Percentiles rank a stretch among this genome's conserved stretches.
Evolutionary conservation across 1,140 invertebrate genomes (phyloP).

Genomic region (Euglossa dilemma): DNA sequence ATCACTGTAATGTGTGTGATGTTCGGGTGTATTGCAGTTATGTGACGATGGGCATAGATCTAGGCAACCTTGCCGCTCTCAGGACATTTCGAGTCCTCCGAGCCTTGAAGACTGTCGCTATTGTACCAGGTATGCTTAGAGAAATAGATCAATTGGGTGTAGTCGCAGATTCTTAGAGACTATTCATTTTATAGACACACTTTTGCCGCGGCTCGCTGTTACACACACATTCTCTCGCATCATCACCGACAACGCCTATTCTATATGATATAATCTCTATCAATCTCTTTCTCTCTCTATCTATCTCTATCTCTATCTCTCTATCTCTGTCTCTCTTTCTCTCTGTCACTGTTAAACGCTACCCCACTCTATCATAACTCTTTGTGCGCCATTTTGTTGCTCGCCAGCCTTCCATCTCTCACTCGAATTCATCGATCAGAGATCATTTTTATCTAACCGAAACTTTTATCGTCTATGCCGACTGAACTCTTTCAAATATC

Average conservation of each 20-base stretch:
- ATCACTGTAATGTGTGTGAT: conserved; percentile 83
- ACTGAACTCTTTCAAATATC: neutral
- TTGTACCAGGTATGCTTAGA: conserved; percentile 95
- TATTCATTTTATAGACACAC: conserved; percentile 49
- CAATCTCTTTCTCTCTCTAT: neutral
- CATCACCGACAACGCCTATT: conserved; percentile 42
- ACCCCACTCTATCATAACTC: neutral
- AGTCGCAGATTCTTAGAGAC: conserved; percentile 59
- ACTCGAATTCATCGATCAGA: neutral
- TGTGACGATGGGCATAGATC: conserved; percentile 99
- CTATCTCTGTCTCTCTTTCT: neutral
- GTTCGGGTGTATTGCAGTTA: conserved; percentile 91
- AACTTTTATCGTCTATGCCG: neutral
- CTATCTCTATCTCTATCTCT: neutral
- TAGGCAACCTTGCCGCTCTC: conserved; percentile 98
- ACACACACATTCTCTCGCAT: conserved; percentile 47
- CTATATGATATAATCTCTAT: neutral
- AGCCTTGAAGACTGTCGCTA: conserved; percentile 99
- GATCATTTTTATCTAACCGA: neutral
- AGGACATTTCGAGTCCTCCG: conserved; percentile 99
- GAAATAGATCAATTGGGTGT: conserved; percentile 71
- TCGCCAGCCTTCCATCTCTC: conserved; percentile 27
- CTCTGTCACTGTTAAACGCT: neutral
- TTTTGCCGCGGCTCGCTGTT: conserved; percentile 50
- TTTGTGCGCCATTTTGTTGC: neutral